Conservation (phyloP, 35 echinoderm and acorn worm genomes). For the Apostichopus japonicus region DNA sequence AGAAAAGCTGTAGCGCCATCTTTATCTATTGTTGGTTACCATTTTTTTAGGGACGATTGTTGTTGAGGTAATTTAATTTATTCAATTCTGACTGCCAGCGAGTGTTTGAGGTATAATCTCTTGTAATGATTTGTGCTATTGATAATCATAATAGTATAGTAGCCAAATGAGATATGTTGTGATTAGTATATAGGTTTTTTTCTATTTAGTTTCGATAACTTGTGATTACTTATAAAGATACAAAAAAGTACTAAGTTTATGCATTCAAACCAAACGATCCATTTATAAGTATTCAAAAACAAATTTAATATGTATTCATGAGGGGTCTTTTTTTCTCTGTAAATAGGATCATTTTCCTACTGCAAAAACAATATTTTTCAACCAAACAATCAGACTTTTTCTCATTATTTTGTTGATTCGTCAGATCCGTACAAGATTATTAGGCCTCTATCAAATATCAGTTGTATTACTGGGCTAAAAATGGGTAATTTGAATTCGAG, state of each 20-base stretch:
- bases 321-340: background rate
- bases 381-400: background rate
- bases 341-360: background rate
- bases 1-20: no score
- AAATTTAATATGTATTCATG: background rate
- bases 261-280: slow-evolving; percentile 3
- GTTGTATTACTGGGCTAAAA: no score
- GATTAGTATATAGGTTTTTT: background rate
- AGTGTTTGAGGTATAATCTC: no score
- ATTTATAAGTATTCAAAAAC: background rate
- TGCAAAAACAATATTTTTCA: background rate
- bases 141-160: background rate
- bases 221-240: background rate
- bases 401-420: background rate
- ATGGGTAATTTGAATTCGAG: no score
- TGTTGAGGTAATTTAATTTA: no score
- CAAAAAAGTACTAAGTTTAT: background rate
- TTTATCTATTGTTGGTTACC: no score
- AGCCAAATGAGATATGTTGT: background rate
- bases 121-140: background rate
- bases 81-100: no score
- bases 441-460: no score
- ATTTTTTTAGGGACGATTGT: no score
- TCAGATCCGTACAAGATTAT: no score
- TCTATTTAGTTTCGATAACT: background rate